phyloP scores from a whole-genome alignment of 2,888 invertebrate genomes.

The Parnassius mnemosyne region DNA sequence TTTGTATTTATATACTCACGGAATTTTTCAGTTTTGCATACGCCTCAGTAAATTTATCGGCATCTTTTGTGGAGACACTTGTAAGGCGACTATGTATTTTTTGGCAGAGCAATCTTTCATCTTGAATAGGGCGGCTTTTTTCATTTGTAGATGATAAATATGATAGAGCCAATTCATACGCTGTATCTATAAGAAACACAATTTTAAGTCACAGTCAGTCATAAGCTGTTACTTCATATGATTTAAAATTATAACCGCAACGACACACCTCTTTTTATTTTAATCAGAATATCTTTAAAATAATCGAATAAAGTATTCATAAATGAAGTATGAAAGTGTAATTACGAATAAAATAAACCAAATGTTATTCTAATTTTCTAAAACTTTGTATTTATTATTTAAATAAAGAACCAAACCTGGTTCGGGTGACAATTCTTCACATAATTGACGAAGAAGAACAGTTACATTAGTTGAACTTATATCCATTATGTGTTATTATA shows the following conservation, averaged over 20 bases:
- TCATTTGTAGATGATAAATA: conserved; percentile 64
- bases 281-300: conserved; percentile 32
- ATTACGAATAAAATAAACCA: background rate
- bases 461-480: conserved; percentile 49
- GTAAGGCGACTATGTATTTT: conserved; percentile 61
- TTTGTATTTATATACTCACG: conserved; percentile 47
- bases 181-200: conserved; percentile 55
- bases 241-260: background rate
- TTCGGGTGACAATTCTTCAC: conserved; percentile 62
- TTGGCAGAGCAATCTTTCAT: conserved; percentile 68
- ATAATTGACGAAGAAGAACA: conserved; percentile 65
- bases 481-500: conserved; percentile 44
- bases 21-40: conserved; percentile 69
- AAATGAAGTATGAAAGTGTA: conserved; percentile 16
- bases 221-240: background rate
- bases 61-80: conserved; percentile 54
- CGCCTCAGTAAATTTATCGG: conserved; percentile 70
- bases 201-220: background rate
- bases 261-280: conserved; percentile 25
- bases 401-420: conserved; percentile 62
- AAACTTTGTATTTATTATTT: conserved; percentile 22
- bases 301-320: conserved; percentile 55
- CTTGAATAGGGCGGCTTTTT: conserved; percentile 49
- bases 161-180: conserved; percentile 70
- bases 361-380: background rate